Percentiles rank a stretch among this genome's conserved stretches.
These are phyloP conservation scores for Ecdyonurus torrentis DNA, from an alignment of 2,888 invertebrate species.

Conservation along the genomic window DNA sequence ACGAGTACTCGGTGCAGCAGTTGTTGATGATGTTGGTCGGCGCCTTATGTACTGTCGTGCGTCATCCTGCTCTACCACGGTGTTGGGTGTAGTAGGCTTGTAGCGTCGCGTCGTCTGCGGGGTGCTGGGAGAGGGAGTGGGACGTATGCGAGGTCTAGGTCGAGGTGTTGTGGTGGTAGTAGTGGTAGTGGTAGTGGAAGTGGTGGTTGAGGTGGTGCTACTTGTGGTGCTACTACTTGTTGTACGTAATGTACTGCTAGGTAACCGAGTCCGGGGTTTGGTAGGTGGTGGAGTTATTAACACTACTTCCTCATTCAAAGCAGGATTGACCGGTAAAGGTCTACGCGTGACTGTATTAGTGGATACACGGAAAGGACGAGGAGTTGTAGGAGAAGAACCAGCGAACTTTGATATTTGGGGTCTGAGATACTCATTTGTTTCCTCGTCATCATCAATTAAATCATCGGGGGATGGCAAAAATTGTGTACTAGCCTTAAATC, in stretches of 20 bases:
- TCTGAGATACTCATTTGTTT: background rate
- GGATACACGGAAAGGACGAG: background rate
- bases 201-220: constrained; percentile 27
- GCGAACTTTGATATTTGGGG: background rate
- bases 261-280: background rate
- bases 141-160: constrained; percentile 34
- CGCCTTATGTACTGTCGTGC: background rate
- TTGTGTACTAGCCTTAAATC: background rate
- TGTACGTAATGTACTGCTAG: constrained; percentile 26
- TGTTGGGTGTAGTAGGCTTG: constrained; percentile 25
- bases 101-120: constrained; percentile 25
- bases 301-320: background rate
- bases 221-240: constrained; percentile 35
- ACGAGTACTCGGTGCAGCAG: constrained; percentile 8
- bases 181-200: constrained; percentile 9
- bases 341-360: background rate
- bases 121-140: constrained; percentile 10
- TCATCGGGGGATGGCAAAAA: background rate
- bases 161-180: constrained; percentile 18
- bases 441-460: background rate
- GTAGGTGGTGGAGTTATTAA: background rate
- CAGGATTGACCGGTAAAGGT: background rate
- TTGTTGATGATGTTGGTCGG: constrained; percentile 13
- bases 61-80: constrained; percentile 24
- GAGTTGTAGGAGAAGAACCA: background rate